Conservation (phyloP, 2,113 vertebrate genomes). For the Nibea albiflora region DNA sequence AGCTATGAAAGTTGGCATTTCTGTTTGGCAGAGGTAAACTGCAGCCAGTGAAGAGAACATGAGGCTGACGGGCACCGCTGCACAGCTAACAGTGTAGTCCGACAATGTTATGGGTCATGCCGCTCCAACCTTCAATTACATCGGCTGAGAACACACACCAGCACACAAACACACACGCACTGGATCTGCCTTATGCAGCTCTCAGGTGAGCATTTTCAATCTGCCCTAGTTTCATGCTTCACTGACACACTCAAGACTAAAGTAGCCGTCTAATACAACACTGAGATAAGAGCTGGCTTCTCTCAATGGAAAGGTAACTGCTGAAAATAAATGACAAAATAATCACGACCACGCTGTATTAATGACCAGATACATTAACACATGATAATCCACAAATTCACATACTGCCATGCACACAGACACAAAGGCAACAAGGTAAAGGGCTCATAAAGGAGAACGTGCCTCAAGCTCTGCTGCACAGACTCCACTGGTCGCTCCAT, state of each 20-base stretch:
- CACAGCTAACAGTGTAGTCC: conserved; percentile 38
- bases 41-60: conserved; percentile 10
- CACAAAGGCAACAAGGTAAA: background rate
- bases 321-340: conserved; percentile 14
- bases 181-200: conserved; percentile 21
- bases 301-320: conserved; percentile 17
- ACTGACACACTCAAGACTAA: background rate
- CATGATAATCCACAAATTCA: background rate
- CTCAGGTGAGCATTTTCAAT: conserved; percentile 62
- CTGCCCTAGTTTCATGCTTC: conserved; percentile 56
- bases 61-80: conserved; percentile 10
- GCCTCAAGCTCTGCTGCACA: conserved; percentile 18
- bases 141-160: conserved; percentile 29
- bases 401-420: background rate
- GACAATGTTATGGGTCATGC: conserved; percentile 42
- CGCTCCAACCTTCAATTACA: conserved; percentile 66
- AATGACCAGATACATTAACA: background rate
- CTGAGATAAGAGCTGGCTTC: conserved; percentile 29
- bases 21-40: conserved; percentile 4
- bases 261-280: conserved; percentile 18
- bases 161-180: conserved; percentile 15
- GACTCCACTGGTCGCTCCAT: conserved; percentile 7
- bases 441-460: background rate
- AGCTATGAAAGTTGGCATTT: conserved; percentile 18
- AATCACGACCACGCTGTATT: background rate